Conservation (phyloP, 2,888 invertebrate genomes). For the Agonopterix alstromeriana region DNA sequence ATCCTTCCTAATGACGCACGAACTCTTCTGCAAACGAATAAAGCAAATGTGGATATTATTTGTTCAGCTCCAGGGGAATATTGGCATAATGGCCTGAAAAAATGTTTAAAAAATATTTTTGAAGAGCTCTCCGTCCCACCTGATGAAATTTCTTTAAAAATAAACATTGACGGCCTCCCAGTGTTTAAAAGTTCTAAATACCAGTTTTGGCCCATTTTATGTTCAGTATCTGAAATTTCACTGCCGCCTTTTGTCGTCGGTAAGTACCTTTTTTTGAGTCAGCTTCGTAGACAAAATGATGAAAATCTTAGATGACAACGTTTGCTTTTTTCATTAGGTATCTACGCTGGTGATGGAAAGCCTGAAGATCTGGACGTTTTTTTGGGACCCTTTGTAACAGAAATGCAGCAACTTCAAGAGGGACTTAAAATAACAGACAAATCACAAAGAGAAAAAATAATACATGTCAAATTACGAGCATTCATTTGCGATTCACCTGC, state of each 20-base stretch:
- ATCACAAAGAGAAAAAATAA: not conserved
- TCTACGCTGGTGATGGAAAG: conserved; percentile 3
- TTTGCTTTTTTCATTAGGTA: not conserved
- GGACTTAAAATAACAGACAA: not conserved
- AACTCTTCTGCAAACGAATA: conserved; percentile 10
- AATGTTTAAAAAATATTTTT: conserved; percentile 7
- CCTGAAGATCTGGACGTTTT: conserved; percentile 4
- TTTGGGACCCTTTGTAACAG: conserved; percentile 6
- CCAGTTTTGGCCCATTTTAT: conserved; percentile 12
- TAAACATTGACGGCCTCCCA: conserved; percentile 11
- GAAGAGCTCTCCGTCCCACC: not conserved
- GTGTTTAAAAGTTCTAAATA: conserved; percentile 9
- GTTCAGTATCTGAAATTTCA: conserved; percentile 8
- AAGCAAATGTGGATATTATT: conserved; percentile 3
- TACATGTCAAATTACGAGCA: conserved; percentile 10
- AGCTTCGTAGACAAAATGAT: not conserved
- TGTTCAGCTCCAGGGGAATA: conserved; percentile 6
- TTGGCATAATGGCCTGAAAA: conserved; percentile 10
- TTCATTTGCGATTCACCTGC: conserved; percentile 13
- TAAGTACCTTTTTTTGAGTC: not conserved
- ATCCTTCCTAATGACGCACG: conserved; percentile 8
- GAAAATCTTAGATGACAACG: not conserved
- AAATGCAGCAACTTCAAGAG: conserved; percentile 7
- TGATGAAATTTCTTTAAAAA: conserved; percentile 6
- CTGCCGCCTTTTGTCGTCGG: conserved; percentile 2